Percentiles rank a stretch among this genome's conserved stretches.
Evolutionary conservation across 1,140 invertebrate genomes (phyloP).

Genomic region (Diachasma alloeum): DNA sequence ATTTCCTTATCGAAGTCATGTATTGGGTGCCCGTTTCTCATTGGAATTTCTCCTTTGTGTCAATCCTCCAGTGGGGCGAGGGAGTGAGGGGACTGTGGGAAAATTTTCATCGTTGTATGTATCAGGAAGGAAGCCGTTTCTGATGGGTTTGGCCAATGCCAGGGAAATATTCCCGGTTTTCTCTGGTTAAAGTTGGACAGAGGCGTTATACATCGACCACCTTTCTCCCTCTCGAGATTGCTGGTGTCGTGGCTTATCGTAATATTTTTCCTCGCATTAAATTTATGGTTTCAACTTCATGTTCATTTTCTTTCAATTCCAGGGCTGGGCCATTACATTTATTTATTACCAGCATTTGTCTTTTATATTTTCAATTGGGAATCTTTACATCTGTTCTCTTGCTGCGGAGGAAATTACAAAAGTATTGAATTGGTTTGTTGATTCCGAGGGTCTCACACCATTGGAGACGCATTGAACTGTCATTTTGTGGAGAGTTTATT

Average conservation of each 20-base stretch:
- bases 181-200: not conserved
- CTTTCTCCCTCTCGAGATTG: not conserved
- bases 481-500: too few relatives aligned
- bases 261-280: not conserved
- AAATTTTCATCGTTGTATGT: not conserved
- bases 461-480: not conserved
- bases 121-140: not conserved
- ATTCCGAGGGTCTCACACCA: not conserved
- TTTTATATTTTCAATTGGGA: not conserved
- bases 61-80: not conserved
- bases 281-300: not conserved
- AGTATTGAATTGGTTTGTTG: not conserved
- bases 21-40: not conserved
- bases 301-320: constrained; percentile 6
- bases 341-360: not conserved
- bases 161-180: not conserved
- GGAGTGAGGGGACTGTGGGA: not conserved
- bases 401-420: not conserved
- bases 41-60: not conserved
- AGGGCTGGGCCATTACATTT: not conserved
- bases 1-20: not conserved
- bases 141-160: not conserved
- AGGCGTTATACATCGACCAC: not conserved
- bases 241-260: not conserved
- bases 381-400: not conserved